phyloP scores from a whole-genome alignment of 2,797 vertebrate genomes.

The Ptychobarbus kaznakovi region DNA sequence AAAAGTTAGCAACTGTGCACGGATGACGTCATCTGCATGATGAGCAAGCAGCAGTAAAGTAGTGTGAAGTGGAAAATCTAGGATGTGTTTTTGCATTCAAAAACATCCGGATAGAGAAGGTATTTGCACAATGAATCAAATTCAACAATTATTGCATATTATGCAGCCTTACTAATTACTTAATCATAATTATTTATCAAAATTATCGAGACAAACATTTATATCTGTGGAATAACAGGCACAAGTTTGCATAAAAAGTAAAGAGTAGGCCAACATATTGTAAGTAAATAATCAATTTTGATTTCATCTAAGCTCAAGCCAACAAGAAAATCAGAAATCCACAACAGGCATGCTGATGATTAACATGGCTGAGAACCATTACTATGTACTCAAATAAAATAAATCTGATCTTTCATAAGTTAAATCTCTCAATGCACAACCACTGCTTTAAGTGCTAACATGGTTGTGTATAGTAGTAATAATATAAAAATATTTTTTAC shows the following conservation, averaged over 20 bases:
- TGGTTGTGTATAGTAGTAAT: not conserved
- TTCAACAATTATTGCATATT: not conserved
- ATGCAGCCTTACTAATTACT: not conserved
- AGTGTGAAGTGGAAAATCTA: not conserved
- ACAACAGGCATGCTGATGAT: not conserved
- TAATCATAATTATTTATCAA: not conserved
- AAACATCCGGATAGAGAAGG: not conserved
- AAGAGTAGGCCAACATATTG: not conserved
- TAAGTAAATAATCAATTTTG: not conserved
- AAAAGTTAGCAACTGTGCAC: not conserved
- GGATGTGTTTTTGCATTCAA: not conserved
- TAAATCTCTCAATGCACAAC: not conserved
- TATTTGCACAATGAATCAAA: not conserved
- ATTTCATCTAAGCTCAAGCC: slow-evolving; percentile 19
- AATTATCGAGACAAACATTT: not conserved
- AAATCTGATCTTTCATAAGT: not conserved
- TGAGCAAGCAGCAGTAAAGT: not conserved
- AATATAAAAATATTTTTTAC: not conserved
- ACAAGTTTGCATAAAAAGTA: not conserved
- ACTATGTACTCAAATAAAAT: not conserved
- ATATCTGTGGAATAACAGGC: not conserved
- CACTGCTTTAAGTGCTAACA: not conserved
- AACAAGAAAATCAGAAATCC: slow-evolving; percentile 14
- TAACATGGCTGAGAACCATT: slow-evolving; percentile 11
- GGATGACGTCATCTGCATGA: not conserved